These are phyloP conservation scores for Hippoglossus hippoglossus DNA, from an alignment of 2,797 vertebrate genomes.

Conservation along the genomic window DNA sequence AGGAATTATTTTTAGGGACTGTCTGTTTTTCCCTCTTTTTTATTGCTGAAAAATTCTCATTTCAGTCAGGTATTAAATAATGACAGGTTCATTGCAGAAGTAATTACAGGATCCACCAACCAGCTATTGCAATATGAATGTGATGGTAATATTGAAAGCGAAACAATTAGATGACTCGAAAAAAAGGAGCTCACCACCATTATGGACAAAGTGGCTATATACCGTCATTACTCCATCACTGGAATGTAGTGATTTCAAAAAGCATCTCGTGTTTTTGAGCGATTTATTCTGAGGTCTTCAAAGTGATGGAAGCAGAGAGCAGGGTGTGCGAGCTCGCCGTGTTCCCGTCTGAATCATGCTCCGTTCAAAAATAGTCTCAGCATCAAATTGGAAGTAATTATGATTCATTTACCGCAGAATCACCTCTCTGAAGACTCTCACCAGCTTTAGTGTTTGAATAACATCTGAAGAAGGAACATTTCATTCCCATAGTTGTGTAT, in stretches of 20 bases:
- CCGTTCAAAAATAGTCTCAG: constrained; percentile 65
- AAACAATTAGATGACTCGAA: too few relatives aligned
- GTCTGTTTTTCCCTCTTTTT: neutral
- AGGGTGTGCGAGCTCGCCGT: constrained; percentile 27
- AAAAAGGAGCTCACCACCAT: too few relatives aligned
- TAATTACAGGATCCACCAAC: neutral
- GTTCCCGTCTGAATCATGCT: constrained; percentile 58
- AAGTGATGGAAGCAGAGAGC: constrained; percentile 43
- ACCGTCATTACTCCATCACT: neutral
- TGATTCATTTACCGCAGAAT: constrained; percentile 66
- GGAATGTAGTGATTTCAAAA: constrained; percentile 13
- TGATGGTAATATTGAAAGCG: too few relatives aligned
- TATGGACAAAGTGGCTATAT: constrained; percentile 27
- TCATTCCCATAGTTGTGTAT: constrained; percentile 53
- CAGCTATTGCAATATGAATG: too few relatives aligned
- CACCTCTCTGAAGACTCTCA: constrained; percentile 67
- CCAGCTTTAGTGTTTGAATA: constrained; percentile 59
- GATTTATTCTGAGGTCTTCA: constrained; percentile 42
- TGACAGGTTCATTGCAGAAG: too few relatives aligned
- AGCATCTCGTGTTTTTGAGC: constrained; percentile 3
- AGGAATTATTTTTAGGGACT: too few relatives aligned
- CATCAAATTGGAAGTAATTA: constrained; percentile 73
- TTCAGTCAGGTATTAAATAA: neutral
- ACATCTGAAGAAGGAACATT: constrained; percentile 43
- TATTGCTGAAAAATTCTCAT: constrained; percentile 17